Conservation (phyloP, 2,888 invertebrate species). For the Trichacis sp. region DNA sequence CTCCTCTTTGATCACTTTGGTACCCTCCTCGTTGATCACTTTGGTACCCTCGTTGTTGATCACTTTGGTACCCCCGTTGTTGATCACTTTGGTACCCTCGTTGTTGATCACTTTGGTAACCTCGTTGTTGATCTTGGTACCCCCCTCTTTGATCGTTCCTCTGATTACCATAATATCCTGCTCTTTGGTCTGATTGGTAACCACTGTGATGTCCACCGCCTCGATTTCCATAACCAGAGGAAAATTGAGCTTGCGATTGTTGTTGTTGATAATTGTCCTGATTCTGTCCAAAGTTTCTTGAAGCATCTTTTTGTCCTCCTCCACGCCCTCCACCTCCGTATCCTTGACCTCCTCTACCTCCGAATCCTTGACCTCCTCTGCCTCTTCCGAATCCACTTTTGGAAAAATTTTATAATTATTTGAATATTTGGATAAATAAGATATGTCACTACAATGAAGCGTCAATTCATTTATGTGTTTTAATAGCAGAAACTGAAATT, state of each 20-base stretch:
- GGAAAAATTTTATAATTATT: too few relatives aligned
- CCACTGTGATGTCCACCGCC: conserved; percentile 31
- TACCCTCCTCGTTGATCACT: conserved; percentile 7
- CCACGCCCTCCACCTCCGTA: conserved; percentile 47
- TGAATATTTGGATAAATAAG: too few relatives aligned
- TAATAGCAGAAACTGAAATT: too few relatives aligned
- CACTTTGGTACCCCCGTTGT: conserved; percentile 19
- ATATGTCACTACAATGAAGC: too few relatives aligned
- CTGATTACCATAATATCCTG: conserved; percentile 37
- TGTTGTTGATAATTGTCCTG: conserved; percentile 14
- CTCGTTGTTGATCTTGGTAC: conserved; percentile 46
- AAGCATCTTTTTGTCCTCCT: conserved; percentile 38
- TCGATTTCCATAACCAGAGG: conserved; percentile 15
- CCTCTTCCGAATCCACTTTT: conserved; percentile 56
- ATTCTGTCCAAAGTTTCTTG: conserved; percentile 39
- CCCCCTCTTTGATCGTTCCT: conserved; percentile 40
- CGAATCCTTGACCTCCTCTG: conserved; percentile 50
- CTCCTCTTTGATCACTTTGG: conserved; percentile 14
- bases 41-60: conserved; percentile 25
- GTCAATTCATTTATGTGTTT: too few relatives aligned
- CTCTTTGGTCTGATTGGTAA: conserved; percentile 36
- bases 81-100: conserved; percentile 27
- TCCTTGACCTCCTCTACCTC: conserved; percentile 48
- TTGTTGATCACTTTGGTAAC: conserved; percentile 29
- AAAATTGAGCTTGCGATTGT: conserved; percentile 1